Evolutionary conservation across 2,888 invertebrate genomes (phyloP), one percentile per base, ranked within the genome.

Genomic region (Stenurella melanura): DNA sequence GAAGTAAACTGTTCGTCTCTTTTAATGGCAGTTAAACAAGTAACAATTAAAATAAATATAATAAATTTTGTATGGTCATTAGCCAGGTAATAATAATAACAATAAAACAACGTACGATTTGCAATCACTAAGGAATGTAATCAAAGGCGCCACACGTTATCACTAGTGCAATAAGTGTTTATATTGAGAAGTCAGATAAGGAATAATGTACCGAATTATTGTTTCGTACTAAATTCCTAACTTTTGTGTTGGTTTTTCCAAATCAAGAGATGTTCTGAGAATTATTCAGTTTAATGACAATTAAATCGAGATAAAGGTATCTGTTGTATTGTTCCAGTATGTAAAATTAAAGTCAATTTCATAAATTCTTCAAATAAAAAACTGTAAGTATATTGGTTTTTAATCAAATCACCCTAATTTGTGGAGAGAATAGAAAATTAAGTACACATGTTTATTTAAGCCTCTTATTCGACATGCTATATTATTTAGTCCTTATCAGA

Each of bases 111-210:
- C 17, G n/a, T n/a, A n/a, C 17, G 50, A 50, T 60, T 60, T 34
- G 38, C 21, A 7, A 19, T 15, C 6, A 72, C 18, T 58, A 56
- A 54, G 1, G 50, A 54, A 70, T 50, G 34, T 18, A 18, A 57
- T n/a, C 19, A 54, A 1, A 42, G 72, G 72, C 72, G 72, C 72
- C 72, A 63, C 54, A 4, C 54, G 15, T 72, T 72, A 72, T 72
- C 72, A 42, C 11, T 21, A 58, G 6, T 56, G 18, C 21, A 50
- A 72, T 72, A 63, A 56, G 50, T 63, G 50, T 71, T 70, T 38
- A 58, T n/a, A 34, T 60, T 70, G 18, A 26, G 56, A 63, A n/a
- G 18, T 63, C 26, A 61, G 72, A 72, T 63, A 72, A 63, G 21
- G 54, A 50, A n/a, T n/a, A 67, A 34, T 50, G 66, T 18, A 66